Conservation (phyloP, 2,888 invertebrate genomes). For the Stenurella melanura region DNA sequence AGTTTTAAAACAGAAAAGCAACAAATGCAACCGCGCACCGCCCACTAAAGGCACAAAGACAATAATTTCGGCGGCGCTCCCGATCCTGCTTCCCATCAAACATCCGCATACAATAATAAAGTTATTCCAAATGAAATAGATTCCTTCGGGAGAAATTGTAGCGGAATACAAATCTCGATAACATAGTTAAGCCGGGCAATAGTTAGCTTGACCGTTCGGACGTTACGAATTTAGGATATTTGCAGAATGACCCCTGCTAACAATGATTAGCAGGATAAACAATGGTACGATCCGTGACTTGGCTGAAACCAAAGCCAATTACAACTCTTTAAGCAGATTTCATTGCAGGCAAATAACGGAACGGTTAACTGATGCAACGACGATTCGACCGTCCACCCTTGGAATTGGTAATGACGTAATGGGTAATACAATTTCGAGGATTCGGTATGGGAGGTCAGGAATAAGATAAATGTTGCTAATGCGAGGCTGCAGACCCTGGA, state of each 20-base stretch:
- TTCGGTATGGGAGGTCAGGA: neutral
- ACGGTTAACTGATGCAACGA: neutral
- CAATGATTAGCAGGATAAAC: slow-evolving; percentile 22
- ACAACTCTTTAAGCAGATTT: slow-evolving; percentile 38
- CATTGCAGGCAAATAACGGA: slow-evolving; percentile 24
- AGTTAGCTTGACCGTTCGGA: slow-evolving; percentile 6
- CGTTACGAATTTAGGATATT: slow-evolving; percentile 9
- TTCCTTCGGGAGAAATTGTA: neutral
- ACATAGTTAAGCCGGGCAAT: slow-evolving; percentile 6
- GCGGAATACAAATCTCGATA: slow-evolving; percentile 8
- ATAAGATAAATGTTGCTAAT: neutral
- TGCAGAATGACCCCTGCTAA: slow-evolving; percentile 13
- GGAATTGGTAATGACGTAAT: slow-evolving; percentile 12
- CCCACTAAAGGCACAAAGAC: neutral
- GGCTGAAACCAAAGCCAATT: slow-evolving; percentile 21
- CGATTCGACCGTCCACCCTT: neutral
- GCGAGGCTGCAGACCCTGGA: neutral
- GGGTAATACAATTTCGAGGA: neutral
- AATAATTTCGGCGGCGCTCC: neutral
- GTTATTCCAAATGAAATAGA: slow-evolving; percentile 1
- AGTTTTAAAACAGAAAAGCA: neutral
- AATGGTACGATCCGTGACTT: slow-evolving; percentile 26
- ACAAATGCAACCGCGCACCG: neutral
- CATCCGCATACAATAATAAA: slow-evolving; percentile 1
- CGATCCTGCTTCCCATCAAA: neutral